These are phyloP conservation scores for Petrocephalus schoutedeni DNA, from an alignment of 2,797 vertebrate genomes.

Conservation along the genomic window DNA sequence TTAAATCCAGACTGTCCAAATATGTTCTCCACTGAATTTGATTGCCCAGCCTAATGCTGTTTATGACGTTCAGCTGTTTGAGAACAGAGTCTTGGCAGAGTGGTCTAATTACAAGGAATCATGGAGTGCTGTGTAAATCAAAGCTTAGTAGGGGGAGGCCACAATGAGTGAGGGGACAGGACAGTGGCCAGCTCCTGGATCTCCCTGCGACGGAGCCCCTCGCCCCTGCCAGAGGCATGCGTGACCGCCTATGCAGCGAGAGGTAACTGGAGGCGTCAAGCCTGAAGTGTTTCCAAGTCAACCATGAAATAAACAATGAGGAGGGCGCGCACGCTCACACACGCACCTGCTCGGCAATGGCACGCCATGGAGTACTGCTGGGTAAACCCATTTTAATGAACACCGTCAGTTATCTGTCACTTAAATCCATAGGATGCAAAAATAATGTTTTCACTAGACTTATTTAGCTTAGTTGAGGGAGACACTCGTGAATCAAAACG, in stretches of 20 bases:
- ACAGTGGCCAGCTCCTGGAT: background rate
- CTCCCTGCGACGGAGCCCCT: background rate
- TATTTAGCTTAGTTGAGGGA: background rate
- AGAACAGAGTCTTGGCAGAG: background rate
- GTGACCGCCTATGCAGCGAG: background rate
- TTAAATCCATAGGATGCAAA: conserved; percentile 3
- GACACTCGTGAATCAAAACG: background rate
- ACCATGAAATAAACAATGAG: background rate
- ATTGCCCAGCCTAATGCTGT: background rate
- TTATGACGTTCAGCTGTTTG: background rate
- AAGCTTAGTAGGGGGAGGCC: background rate
- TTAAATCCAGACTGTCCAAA: conserved; percentile 15
- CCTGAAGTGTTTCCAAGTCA: background rate
- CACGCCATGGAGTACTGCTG: too few species aligned
- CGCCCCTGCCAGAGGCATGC: background rate
- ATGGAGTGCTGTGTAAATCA: conserved; percentile 4
- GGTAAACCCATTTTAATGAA: background rate
- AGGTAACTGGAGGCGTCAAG: background rate
- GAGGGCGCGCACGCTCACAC: background rate
- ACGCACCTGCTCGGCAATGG: background rate
- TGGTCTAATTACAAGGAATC: conserved; percentile 8
- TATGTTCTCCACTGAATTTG: background rate
- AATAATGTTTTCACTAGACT: background rate
- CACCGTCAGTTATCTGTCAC: background rate
- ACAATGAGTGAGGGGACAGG: background rate